A percentile compares a stretch with the other conserved stretches of the same genome.
These are phyloP conservation scores for Cydia splendana DNA, from an alignment of 1,140 invertebrate species.

Conservation along the genomic window DNA sequence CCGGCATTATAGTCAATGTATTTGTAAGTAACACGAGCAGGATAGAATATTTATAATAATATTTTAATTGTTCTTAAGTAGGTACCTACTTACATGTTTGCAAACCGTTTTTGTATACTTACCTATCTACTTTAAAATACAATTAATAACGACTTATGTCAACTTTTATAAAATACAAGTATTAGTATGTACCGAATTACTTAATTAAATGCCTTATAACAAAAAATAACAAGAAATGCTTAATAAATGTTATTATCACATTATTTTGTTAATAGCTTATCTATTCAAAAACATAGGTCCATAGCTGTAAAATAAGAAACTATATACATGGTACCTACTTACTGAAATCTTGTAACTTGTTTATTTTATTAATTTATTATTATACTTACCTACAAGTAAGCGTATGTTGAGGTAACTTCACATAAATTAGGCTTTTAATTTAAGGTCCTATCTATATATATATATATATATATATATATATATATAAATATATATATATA, in stretches of 20 bases:
- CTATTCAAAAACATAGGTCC: neutral
- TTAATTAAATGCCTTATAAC: slow-evolving; percentile 21
- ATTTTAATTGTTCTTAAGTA: too few relatives aligned
- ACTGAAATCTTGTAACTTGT: too few relatives aligned
- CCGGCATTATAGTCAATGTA: too few relatives aligned
- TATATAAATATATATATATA: too few relatives aligned
- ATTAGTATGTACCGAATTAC: neutral
- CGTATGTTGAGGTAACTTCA: slow-evolving; percentile 1
- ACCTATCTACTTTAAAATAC: too few relatives aligned
- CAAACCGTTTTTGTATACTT: too few relatives aligned
- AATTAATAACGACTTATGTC: too few relatives aligned
- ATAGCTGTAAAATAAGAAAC: too few relatives aligned
- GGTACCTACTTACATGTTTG: too few relatives aligned
- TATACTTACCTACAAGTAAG: slow-evolving; percentile 1
- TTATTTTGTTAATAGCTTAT: neutral
- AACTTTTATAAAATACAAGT: neutral
- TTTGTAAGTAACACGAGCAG: too few relatives aligned
- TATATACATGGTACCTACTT: too few relatives aligned
- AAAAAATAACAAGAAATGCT: slow-evolving; percentile 21
- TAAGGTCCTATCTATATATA: neutral
- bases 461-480: neutral
- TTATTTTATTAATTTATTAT: neutral
- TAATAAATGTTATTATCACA: slow-evolving; percentile 29
- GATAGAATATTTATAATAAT: too few relatives aligned
- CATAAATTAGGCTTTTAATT: neutral